Evolutionary conservation across 2,113 vertebrate species (phyloP).

Genomic region (Myotis brandtii): DNA sequence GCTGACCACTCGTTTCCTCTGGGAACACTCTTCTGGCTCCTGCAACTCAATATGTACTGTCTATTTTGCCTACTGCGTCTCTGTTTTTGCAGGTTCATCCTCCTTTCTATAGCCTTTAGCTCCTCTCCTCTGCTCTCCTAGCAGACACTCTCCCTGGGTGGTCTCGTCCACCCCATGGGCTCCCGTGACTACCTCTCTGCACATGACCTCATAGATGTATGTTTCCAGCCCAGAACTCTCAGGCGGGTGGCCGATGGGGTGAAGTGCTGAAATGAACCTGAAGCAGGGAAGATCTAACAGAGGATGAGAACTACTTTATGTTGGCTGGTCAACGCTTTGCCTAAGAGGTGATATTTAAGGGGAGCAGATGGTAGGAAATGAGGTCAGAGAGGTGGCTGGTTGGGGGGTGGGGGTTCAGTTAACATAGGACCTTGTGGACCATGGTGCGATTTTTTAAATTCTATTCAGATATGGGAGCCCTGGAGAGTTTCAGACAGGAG

Average conservation of each 20-base stretch:
- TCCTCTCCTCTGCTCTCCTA: background rate
- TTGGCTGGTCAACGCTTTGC: background rate
- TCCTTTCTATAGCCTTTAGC: background rate
- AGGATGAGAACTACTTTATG: background rate
- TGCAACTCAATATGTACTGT: background rate
- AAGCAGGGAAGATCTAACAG: background rate
- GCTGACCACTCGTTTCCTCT: background rate
- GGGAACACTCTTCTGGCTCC: background rate
- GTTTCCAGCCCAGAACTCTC: background rate
- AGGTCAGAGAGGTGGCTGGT: background rate
- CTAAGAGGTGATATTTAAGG: background rate
- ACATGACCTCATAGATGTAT: background rate
- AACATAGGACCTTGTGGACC: background rate
- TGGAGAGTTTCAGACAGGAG: background rate
- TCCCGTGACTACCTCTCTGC: background rate
- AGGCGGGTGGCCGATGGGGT: background rate
- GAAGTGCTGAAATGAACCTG: background rate
- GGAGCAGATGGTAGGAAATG: background rate
- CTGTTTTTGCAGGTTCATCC: background rate
- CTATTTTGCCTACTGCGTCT: background rate
- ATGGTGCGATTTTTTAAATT: background rate
- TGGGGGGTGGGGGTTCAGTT: background rate
- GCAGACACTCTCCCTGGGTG: background rate
- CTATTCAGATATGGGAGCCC: background rate
- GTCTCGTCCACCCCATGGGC: background rate